Conservation (phyloP, 2,888 invertebrate species). For the Odontocolon sp. region DNA sequence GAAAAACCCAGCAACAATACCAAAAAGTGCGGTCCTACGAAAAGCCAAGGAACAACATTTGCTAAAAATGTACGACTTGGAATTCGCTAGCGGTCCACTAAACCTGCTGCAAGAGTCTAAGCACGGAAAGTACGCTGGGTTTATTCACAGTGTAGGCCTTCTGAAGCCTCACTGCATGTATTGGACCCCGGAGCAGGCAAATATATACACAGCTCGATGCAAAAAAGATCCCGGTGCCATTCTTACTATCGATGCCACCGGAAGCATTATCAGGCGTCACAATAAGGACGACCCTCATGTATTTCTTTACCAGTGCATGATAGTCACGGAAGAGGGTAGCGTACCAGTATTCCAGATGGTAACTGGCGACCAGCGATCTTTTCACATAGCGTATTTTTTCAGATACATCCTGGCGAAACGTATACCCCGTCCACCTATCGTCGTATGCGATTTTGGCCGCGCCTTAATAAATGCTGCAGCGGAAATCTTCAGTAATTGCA, state of each 20-base stretch:
- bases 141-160: constrained; percentile 50
- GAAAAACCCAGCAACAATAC: constrained; percentile 46
- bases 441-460: constrained; percentile 47
- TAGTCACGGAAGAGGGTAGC: constrained; percentile 28
- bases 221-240: constrained; percentile 37
- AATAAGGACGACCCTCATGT: constrained; percentile 33
- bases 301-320: constrained; percentile 48
- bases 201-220: constrained; percentile 6
- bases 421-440: constrained; percentile 29
- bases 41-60: constrained; percentile 59
- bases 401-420: constrained; percentile 17
- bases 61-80: constrained; percentile 39
- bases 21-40: constrained; percentile 17
- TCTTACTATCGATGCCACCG: constrained; percentile 45
- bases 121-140: constrained; percentile 47
- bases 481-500: constrained; percentile 55
- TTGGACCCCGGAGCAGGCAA: constrained; percentile 40
- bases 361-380: constrained; percentile 26
- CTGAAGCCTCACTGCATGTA: constrained; percentile 45
- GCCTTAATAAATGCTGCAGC: constrained; percentile 54
- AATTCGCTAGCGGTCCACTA: constrained; percentile 31
- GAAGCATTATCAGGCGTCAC: constrained; percentile 24
- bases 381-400: constrained; percentile 32
- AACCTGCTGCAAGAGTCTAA: constrained; percentile 43
- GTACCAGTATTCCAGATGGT: constrained; percentile 45